phyloP scores from a whole-genome alignment of 2,888 invertebrate genomes.

The Oscheius sp. region DNA sequence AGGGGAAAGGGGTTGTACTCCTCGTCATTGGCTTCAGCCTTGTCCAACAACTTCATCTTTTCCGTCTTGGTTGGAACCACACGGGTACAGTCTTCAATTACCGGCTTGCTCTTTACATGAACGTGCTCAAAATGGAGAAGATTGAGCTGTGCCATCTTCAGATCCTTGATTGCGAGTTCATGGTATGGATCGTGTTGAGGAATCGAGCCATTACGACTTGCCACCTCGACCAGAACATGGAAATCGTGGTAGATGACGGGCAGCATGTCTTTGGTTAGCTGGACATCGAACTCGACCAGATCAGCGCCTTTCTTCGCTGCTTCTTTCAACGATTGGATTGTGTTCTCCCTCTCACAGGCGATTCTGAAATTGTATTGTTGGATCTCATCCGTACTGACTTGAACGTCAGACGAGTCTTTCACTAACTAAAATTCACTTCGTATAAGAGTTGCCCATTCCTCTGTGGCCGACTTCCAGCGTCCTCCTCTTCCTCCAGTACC shows the following conservation, averaged over 20 bases:
- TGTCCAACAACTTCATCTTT: neutral
- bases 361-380: conserved; percentile 25
- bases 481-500: conserved; percentile 57
- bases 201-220: conserved; percentile 53
- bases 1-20: conserved; percentile 85
- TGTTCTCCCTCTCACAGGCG: conserved; percentile 87
- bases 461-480: conserved; percentile 91
- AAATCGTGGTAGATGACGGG: conserved; percentile 95
- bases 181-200: conserved; percentile 43
- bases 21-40: conserved; percentile 27
- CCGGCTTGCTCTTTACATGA: conserved; percentile 7
- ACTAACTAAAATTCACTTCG: conserved; percentile 58
- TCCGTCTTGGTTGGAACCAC: conserved; percentile 24
- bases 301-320: conserved; percentile 95
- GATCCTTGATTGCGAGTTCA: conserved; percentile 61
- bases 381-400: neutral
- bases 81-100: neutral
- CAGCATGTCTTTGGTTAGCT: conserved; percentile 87
- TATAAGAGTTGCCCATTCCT: conserved; percentile 90
- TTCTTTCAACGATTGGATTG: conserved; percentile 90
- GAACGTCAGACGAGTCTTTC: neutral
- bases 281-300: conserved; percentile 98
- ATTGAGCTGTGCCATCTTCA: conserved; percentile 57
- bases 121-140: conserved; percentile 60
- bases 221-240: conserved; percentile 83